These are phyloP conservation scores for Cephus sareptanus DNA, from an alignment of 2,888 invertebrate genomes.

Conservation along the genomic window DNA sequence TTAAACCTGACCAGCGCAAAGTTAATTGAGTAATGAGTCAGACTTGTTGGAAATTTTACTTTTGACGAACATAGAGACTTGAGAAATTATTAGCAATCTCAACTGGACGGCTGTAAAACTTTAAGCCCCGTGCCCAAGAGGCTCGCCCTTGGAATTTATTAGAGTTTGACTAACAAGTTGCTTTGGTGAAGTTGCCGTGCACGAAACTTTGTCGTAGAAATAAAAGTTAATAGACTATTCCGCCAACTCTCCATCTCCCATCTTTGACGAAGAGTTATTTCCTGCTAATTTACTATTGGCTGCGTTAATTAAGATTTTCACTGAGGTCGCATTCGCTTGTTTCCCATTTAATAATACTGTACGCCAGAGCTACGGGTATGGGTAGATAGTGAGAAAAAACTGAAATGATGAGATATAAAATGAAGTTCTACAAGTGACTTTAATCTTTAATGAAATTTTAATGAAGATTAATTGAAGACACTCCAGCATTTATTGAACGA, in stretches of 20 bases:
- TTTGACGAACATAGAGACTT: not conserved
- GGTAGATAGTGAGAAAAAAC: not conserved
- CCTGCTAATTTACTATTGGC: constrained; percentile 62
- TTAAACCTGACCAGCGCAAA: not conserved
- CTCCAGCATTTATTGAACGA: not conserved
- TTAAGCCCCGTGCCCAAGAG: constrained; percentile 10
- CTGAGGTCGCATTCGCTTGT: not conserved
- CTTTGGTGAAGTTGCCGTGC: constrained; percentile 57
- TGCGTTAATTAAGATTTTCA: constrained; percentile 43
- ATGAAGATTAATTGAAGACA: not conserved
- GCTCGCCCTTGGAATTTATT: constrained; percentile 54
- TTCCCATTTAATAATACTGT: not conserved
- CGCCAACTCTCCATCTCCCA: constrained; percentile 33
- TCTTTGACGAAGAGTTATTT: constrained; percentile 59
- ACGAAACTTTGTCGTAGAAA: constrained; percentile 58
- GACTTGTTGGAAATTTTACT: not conserved
- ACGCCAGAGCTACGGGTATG: too few relatives aligned
- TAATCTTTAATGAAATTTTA: not conserved
- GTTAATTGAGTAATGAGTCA: not conserved
- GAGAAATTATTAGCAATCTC: constrained; percentile 56
- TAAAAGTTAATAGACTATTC: constrained; percentile 64
- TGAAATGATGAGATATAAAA: not conserved
- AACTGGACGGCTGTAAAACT: constrained; percentile 57
- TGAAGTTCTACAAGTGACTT: not conserved
- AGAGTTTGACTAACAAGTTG: constrained; percentile 61